phyloP scores from a whole-genome alignment of 2,888 invertebrate genomes.

The Perdita meconis region DNA sequence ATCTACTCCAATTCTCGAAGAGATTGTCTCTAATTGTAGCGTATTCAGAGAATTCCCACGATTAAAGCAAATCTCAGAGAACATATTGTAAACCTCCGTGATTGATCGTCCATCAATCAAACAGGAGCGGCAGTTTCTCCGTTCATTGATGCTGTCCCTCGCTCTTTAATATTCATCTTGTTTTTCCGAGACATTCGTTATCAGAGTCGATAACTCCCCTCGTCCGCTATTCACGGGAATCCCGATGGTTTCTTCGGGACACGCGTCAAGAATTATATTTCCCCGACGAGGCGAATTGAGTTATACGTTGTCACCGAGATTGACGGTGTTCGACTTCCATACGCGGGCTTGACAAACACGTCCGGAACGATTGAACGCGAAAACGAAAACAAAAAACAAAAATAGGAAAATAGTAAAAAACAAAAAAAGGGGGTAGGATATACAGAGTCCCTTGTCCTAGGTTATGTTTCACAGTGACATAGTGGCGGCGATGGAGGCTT shows the following conservation, averaged over 20 bases:
- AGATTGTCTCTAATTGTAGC: too few relatives aligned
- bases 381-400: slow-evolving; percentile 44
- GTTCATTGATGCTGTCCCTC: not conserved
- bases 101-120: not conserved
- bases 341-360: slow-evolving; percentile 65
- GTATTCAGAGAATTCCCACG: too few relatives aligned
- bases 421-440: too few relatives aligned
- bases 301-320: slow-evolving; percentile 70
- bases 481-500: slow-evolving; percentile 61
- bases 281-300: slow-evolving; percentile 59
- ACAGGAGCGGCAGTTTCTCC: not conserved
- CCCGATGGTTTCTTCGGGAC: slow-evolving; percentile 50
- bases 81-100: not conserved
- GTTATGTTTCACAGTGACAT: slow-evolving; percentile 68
- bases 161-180: slow-evolving; percentile 41
- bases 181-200: slow-evolving; percentile 43
- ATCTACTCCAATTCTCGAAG: too few relatives aligned
- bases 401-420: slow-evolving; percentile 29
- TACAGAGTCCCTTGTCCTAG: slow-evolving; percentile 61
- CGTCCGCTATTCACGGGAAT: slow-evolving; percentile 29
- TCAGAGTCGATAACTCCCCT: slow-evolving; percentile 37
- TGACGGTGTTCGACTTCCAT: slow-evolving; percentile 64
- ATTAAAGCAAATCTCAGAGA: too few relatives aligned
- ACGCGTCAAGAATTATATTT: slow-evolving; percentile 55
- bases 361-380: slow-evolving; percentile 63